Conservation (phyloP, 1,140 invertebrate genomes). For the Mya arenaria region DNA sequence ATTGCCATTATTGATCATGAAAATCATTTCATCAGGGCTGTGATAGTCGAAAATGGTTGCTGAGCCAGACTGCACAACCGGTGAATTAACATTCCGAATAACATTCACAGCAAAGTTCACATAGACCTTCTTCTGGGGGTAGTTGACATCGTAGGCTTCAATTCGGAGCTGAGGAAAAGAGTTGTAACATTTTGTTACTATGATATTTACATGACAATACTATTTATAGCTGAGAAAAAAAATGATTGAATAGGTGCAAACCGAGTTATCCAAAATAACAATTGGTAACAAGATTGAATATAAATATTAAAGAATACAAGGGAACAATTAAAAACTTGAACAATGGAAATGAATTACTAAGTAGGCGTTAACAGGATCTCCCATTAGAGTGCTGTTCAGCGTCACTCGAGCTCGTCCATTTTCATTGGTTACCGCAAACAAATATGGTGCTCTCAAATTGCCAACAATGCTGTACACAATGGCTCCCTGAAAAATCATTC, state of each 20-base stretch:
- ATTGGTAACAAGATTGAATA: too few relatives aligned
- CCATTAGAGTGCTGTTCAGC: neutral
- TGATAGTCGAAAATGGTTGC: conserved; percentile 88
- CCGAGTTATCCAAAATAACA: neutral
- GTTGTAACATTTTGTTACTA: neutral
- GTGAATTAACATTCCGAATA: conserved; percentile 46
- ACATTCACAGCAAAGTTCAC: conserved; percentile 52
- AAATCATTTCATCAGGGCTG: neutral
- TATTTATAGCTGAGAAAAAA: neutral
- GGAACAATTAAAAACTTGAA: neutral
- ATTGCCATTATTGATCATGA: neutral
- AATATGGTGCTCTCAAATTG: conserved; percentile 59
- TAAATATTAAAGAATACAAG: neutral
- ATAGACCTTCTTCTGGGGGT: conserved; percentile 87
- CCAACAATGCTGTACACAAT: conserved; percentile 60
- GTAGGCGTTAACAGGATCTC: neutral
- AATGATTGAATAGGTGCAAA: neutral
- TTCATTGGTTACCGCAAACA: conserved; percentile 57
- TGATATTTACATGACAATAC: neutral
- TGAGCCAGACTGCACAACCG: conserved; percentile 86
- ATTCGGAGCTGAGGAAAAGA: conserved; percentile 85
- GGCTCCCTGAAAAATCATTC: conserved; percentile 44
- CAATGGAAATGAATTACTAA: conserved; percentile 21
- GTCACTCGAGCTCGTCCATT: conserved; percentile 25
- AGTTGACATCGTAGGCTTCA: conserved; percentile 91